Evolutionary conservation across 2,797 vertebrate genomes (phyloP), one percentile per base, ranked within the genome.

Genomic region (Percopsis omiscomaycus): DNA sequence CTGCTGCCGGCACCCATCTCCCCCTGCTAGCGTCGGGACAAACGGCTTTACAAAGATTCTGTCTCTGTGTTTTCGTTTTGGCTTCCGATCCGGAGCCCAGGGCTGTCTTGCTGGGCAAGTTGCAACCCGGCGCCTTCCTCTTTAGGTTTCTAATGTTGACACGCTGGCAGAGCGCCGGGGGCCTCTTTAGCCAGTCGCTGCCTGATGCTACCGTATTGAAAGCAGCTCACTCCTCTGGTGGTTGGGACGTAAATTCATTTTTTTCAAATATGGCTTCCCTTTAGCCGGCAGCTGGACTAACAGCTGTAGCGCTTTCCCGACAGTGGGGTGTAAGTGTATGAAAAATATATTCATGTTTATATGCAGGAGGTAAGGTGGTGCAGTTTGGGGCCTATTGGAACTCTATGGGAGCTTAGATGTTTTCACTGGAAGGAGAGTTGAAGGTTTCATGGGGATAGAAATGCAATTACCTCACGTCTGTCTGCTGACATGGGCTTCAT

Each of bases 391-490:
- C 80, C 77, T 75, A 45, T 72, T 86, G 27, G 0, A 89, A 13
- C 3, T 88, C 87, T 52, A 66, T 63, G 72, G 83, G 82, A 85
- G 83, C 84, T 77, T 69, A 69, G 54, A 78, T 79, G 86, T 82
- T 76, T 84, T 83, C 68, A 29, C 69, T 65, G 66, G 63, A 69
- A 81, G 84, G 84, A 57, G 61, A 81, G 71, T 75, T n/a, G 63
- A 4, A 49, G 73, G 75, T 52, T 54, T 86, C 80, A 70, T 56
- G 81, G 87, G 88, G 79, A 91, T 80, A 89, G 88, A 85, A 89
- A 89, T 86, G 89, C 89, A 93, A 92, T 93, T 94, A 91, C 91
- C 85, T 84, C 77, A 86, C 73, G 67, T 79, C 88, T 93, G 84
- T 84, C 80, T 77, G 64, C 75, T 88, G 77, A 84, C 85, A 86